Evolutionary conservation across 2,113 vertebrate genomes (phyloP).

Genomic region (Microcebus ravelobensis): DNA sequence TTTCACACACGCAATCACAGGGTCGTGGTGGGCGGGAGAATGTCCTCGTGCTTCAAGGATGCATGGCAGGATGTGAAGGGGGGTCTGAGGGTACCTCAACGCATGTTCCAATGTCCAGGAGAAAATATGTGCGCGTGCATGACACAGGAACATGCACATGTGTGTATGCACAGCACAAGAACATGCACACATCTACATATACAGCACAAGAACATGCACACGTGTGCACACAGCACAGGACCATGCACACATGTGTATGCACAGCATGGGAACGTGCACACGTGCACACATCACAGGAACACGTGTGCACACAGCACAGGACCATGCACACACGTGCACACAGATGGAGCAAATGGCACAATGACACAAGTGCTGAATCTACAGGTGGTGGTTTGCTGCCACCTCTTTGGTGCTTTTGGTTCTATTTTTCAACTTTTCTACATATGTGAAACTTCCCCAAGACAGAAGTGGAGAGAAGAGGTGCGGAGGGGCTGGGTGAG

Average conservation of each 20-base stretch:
- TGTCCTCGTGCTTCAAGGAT: background rate
- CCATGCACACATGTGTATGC: background rate
- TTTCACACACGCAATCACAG: background rate
- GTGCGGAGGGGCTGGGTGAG: too few species aligned
- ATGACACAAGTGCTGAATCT: too few species aligned
- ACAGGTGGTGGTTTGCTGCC: background rate
- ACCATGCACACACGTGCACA: background rate
- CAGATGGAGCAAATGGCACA: background rate
- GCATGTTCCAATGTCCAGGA: background rate
- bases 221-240: too few species aligned
- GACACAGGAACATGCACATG: background rate
- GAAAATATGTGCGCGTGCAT: background rate
- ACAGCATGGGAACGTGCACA: background rate
- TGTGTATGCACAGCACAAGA: background rate
- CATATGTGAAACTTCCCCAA: background rate
- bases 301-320: background rate
- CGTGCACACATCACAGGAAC: background rate
- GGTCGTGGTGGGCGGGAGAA: background rate
- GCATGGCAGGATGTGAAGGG: accelerated
- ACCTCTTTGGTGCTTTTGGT: background rate
- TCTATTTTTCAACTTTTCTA: too few species aligned
- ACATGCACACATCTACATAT: too few species aligned
- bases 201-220: too few species aligned
- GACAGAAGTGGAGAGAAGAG: too few species aligned
- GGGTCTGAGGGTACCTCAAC: background rate